Conservation (phyloP, 2,888 invertebrate species). For the Hydroisotoma schaefferi region DNA sequence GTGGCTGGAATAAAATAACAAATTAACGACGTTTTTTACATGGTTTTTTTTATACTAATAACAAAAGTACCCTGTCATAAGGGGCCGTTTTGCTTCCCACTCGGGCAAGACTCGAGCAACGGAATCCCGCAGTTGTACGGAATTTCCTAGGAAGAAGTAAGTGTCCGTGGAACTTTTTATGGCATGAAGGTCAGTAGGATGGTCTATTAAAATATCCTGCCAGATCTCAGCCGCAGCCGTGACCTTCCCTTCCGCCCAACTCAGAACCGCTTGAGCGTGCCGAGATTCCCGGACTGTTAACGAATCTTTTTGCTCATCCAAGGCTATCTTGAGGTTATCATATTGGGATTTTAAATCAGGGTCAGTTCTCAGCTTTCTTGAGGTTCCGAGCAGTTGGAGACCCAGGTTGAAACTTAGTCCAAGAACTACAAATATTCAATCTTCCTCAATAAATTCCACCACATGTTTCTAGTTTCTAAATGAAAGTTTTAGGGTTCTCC, state of each 20-base stretch:
- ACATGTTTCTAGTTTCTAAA: too few relatives aligned
- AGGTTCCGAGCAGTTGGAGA: slow-evolving; percentile 1
- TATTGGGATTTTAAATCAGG: background rate
- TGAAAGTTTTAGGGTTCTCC: too few relatives aligned
- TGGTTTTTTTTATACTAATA: too few relatives aligned
- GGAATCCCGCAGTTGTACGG: slow-evolving; percentile 4
- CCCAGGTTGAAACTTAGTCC: background rate
- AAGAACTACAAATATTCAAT: background rate
- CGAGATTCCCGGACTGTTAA: background rate
- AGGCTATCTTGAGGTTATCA: background rate
- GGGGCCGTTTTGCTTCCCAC: slow-evolving; percentile 13
- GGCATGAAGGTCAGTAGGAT: slow-evolving; percentile 21
- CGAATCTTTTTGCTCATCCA: background rate
- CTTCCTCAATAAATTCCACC: too few relatives aligned
- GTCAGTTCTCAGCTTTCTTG: background rate
- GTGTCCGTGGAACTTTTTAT: slow-evolving; percentile 18
- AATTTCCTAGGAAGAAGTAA: slow-evolving; percentile 12
- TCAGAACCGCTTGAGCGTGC: slow-evolving; percentile 13
- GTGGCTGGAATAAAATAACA: slow-evolving; percentile 7
- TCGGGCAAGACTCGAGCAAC: slow-evolving; percentile 9
- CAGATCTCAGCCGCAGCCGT: slow-evolving; percentile 1
- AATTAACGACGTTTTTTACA: too few relatives aligned
- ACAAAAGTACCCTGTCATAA: slow-evolving; percentile 7
- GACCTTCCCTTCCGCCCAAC: slow-evolving; percentile 12
- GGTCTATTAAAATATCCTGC: slow-evolving; percentile 13